phyloP scores from a whole-genome alignment of 1,140 invertebrate genomes.

The Leptinotarsa undecemlineata region DNA sequence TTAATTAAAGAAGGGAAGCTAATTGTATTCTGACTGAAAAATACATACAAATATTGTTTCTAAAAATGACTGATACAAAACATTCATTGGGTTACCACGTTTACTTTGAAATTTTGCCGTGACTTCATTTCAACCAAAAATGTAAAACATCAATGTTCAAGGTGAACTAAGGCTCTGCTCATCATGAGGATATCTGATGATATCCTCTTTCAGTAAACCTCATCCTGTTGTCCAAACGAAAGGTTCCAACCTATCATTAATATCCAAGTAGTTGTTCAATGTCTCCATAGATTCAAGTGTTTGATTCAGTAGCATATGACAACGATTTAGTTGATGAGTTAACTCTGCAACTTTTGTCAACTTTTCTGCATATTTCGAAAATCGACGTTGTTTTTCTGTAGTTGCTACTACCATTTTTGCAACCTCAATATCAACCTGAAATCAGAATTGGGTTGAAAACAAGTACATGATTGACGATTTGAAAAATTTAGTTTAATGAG shows the following conservation, averaged over 20 bases:
- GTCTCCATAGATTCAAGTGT: conserved; percentile 83
- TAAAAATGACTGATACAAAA: too few species aligned
- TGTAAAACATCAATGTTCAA: neutral
- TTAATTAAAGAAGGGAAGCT: too few species aligned
- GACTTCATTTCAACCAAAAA: too few species aligned
- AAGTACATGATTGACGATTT: neutral
- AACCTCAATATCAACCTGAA: conserved; percentile 74
- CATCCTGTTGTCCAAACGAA: conserved; percentile 87
- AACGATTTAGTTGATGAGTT: conserved; percentile 76
- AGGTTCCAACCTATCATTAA: conserved; percentile 82
- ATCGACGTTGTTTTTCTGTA: conserved; percentile 81
- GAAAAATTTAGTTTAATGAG: too few species aligned
- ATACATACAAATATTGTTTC: too few species aligned
- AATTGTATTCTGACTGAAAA: too few species aligned
- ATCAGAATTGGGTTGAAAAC: conserved; percentile 24
- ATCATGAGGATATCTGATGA: neutral
- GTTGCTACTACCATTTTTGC: conserved; percentile 69
- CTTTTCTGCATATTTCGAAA: conserved; percentile 82
- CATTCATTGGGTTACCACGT: too few species aligned
- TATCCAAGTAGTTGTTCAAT: conserved; percentile 81
- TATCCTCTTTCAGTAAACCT: conserved; percentile 38
- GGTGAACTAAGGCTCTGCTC: neutral
- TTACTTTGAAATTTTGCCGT: too few species aligned
- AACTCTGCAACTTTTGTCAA: conserved; percentile 79
- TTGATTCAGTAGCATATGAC: conserved; percentile 81